These are phyloP conservation scores for Schizotus pectinicornis DNA, from an alignment of 2,888 invertebrate genomes.

Conservation along the genomic window DNA sequence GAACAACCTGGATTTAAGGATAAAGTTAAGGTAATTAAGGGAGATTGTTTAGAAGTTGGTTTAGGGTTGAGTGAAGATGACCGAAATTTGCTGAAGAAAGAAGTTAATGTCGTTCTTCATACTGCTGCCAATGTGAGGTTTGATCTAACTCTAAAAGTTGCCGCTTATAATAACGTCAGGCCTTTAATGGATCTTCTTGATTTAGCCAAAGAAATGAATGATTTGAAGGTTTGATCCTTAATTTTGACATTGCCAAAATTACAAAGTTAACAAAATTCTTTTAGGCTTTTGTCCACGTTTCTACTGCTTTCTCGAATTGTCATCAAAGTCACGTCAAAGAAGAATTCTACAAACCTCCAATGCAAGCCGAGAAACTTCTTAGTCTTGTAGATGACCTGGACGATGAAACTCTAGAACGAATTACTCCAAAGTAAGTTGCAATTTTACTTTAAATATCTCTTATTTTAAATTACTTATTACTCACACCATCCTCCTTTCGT, in stretches of 20 bases:
- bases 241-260: slow-evolving; percentile 1
- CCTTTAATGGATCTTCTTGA: neutral
- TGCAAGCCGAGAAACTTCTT: slow-evolving; percentile 1
- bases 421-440: neutral
- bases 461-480: no score
- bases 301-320: slow-evolving; percentile 11
- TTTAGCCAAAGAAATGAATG: neutral
- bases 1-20: neutral
- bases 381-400: neutral
- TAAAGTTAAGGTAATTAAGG: slow-evolving; percentile 36
- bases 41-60: slow-evolving; percentile 62
- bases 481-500: no score
- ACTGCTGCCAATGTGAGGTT: slow-evolving; percentile 79
- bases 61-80: slow-evolving; percentile 62
- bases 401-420: neutral
- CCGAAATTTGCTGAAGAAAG: slow-evolving; percentile 53
- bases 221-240: neutral
- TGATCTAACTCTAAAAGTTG: slow-evolving; percentile 72
- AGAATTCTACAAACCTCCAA: slow-evolving; percentile 7
- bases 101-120: slow-evolving; percentile 73
- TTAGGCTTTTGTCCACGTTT: slow-evolving; percentile 9
- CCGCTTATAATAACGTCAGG: slow-evolving; percentile 52
- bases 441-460: neutral
- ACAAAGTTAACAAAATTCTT: neutral
- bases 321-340: slow-evolving; percentile 2